Evolutionary conservation across 2,113 vertebrate genomes (phyloP), one percentile per base, ranked within the genome.

Genomic region (Vicugna pacos): DNA sequence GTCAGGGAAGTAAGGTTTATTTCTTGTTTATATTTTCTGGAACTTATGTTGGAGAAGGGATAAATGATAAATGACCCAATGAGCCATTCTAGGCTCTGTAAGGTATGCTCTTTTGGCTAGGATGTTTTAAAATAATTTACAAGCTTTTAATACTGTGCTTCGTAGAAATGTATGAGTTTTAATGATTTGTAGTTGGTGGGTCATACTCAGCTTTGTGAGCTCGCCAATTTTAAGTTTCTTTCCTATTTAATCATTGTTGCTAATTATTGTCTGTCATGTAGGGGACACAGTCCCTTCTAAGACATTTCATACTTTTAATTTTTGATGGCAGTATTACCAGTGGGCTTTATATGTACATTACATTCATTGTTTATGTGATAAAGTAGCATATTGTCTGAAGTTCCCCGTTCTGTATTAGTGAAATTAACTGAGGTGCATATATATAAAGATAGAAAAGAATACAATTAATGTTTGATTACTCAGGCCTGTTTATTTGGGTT

Each of bases 311-410:
- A 30, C 42, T 70, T 81, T 81, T 85, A 75, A 70, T 95, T 98
- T 97, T 97, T 98, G 96, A 97, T 96, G 97, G 98, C 98, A 98
- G 97, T 98, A 97, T 98, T 98, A 98, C 96, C 97, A 97, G 62
- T 97, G 97, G 98, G 97, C 98, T 98, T 72, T 84, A 62, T 98
- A 97, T 89, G 98, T 98, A 97, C 93, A 81, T 98, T 97, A 98
- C 96, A 97, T 91, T 98, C 97, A 98, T 95, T 96, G 98, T 82
- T 97, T 97, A 28, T 98, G 97, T 97, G 97, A 91, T 97, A 98
- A 94, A 98, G 93, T 95, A 98, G 98, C 97, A 88, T 98, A 97
- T 87, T 97, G 95, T 90, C 93, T 95, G 92, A 69, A 91, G 38
- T 58, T 85, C 80, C 67, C 81, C 91, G 84, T 76, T 91, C 79